These are phyloP conservation scores for Macrosteles quadrilineatus DNA, from an alignment of 1,140 invertebrate genomes.

Conservation along the genomic window DNA sequence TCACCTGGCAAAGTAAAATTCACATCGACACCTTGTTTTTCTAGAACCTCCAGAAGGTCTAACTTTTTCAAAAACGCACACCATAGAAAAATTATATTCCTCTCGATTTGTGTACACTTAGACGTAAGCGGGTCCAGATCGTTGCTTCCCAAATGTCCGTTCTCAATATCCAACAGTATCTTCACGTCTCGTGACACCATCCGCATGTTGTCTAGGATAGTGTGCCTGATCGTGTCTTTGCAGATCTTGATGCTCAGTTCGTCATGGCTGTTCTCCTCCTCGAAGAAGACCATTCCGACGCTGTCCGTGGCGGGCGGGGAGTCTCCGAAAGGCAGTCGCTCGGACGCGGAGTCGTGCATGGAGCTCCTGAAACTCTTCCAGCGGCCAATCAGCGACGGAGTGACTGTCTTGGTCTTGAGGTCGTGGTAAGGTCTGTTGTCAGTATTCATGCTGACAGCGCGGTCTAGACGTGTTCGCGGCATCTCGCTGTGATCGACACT, in stretches of 20 bases:
- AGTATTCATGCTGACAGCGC: conserved; percentile 46
- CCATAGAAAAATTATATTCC: conserved; percentile 69
- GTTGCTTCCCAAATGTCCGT: conserved; percentile 47
- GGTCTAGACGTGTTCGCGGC: conserved; percentile 38
- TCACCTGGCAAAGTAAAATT: conserved; percentile 65
- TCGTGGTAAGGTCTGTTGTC: conserved; percentile 35
- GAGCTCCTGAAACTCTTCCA: conserved; percentile 43
- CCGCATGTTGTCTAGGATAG: conserved; percentile 70
- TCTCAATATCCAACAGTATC: conserved; percentile 69
- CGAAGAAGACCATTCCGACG: conserved; percentile 28
- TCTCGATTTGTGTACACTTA: conserved; percentile 56
- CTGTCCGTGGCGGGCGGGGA: conserved; percentile 36
- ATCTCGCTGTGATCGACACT: no score
- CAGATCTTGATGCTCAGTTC: conserved; percentile 73
- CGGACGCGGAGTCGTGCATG: neutral
- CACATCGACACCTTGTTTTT: conserved; percentile 66
- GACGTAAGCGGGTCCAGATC: conserved; percentile 1
- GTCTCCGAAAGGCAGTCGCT: neutral
- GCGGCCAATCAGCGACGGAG: conserved; percentile 45
- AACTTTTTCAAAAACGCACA: conserved; percentile 66
- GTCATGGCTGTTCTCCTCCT: conserved; percentile 57
- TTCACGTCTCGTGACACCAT: conserved; percentile 62
- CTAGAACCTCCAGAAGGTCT: conserved; percentile 61
- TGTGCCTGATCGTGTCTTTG: conserved; percentile 68
- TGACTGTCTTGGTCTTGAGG: conserved; percentile 42